Base-by-base conservation (phyloP, 2,888 invertebrate species). In the Linnaemya tessellans region DNA sequence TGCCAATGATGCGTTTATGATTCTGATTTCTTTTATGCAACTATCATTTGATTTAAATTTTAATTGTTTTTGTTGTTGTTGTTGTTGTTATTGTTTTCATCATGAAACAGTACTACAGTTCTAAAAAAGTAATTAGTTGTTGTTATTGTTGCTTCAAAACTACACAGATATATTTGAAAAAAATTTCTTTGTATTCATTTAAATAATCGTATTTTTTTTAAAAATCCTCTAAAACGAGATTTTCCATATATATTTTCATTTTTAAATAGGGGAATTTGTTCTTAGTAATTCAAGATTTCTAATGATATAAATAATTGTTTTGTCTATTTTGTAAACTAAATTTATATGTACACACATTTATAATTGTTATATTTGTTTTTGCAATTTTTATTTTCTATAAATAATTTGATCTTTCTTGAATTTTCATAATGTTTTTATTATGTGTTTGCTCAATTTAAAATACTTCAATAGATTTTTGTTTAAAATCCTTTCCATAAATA, bases 341-440 rank as follows among this genome's bases (percentile, higher is more conserved):
- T 22, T 56, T 85, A 79, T 67, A 22, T 85, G 8, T 11, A 73
- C 74, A 41, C 38, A 73, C 74, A 35, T 77, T 64, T 65, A 78
- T 56, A 82, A 41, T 74, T 80, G 11, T 13, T n/a, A 0, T 22
- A 20, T 46, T 22, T 73, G 20, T 62, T 15, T 68, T 70, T 1
- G 1, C 70, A 70, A n/a, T n/a, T n/a, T n/a, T n/a, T n/a, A 54
- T 71, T 74, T 51, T 38, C 85, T 85, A 85, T 79, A 85, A 85
- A 85, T 85, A 82, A 85, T 82, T 82, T 85, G 85, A 85, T 85
- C 85, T 85, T 85, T 85, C 85, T 79, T 85, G 85, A 85, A 85
- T 85, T 85, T 85, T 82, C 85, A 82, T 85, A 85, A 82, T 81
- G 71, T 22, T 62, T 80, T 38, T 51, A 56, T 80, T 80, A 64